Evolutionary conservation across 2,113 vertebrate genomes (phyloP), one percentile per base, ranked within the genome.

Genomic region (Cygnus buccinator): DNA sequence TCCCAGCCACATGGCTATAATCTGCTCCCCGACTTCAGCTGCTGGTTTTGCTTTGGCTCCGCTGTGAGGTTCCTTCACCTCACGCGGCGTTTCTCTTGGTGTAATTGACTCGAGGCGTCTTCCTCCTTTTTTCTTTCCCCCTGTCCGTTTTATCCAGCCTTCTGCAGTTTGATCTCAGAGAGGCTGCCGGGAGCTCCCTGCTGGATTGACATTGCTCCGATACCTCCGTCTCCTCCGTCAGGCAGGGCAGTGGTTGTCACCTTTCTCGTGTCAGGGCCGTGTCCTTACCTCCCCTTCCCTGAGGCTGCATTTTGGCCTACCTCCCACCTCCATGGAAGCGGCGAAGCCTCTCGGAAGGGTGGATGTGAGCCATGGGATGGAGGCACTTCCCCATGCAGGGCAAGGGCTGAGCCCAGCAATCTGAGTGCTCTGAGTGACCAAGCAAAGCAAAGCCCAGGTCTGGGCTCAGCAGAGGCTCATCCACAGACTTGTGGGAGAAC

Each of bases 261-360:
- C 50, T 14, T 52, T 26, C 50, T 52, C 1, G 50, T 12, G 6
- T 31, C 52, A 59, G 25, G 44, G 25, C 13, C 0, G 1, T 9
- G 29, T 4, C 41, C 31, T 6, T 20, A 18, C 44, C 62, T 52
- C 21, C 50, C 62, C 46, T 65, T 48, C 78, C 41, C 61, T 11
- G 6, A 2, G 0, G 2, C 50, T 55, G 55, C 10, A 1, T 23
- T 33, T 12, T 25, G 39, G 48, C 63, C 65, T 1, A 1, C 50
- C 23, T 52, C 23, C 4, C 26, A 55, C 8, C 18, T 50, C 29
- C 26, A 17, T 17, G 55, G 71, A 65, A 57, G 54, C 35, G 46
- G 26, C 4, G 23, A 59, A 35, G 58, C 29, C 28, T 62, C 77
- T 57, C 33, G 14, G 16, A 35, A 66, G 41, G n/a, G 33, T 39